Evolutionary conservation across 2,113 vertebrate species (phyloP), one percentile per base, ranked within the genome.

Genomic region (Potamarius usumacintae): DNA sequence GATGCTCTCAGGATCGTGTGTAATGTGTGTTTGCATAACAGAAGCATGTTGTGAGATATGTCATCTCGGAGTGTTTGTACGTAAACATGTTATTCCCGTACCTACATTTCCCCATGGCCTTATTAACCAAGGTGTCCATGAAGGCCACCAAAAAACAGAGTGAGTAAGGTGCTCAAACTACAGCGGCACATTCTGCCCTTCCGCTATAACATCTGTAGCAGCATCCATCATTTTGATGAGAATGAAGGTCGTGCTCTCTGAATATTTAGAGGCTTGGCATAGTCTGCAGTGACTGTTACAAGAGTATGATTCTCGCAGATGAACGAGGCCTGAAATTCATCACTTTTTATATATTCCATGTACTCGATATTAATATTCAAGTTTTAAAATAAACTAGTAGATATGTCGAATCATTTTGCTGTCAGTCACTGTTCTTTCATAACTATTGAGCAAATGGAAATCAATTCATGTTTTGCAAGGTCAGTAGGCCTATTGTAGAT

Each of bases 371-470:
- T 78, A 82, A 62, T 72, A 17, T 89, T 71, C 30, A 79, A 77
- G 85, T 85, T 89, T 90, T 89, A 91, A 76, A 92, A 93, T 92
- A 94, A 94, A 95, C 79, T 86, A n/a, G 15, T 57, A 85, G 27
- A 89, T 53, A 72, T 77, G 30, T 8, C 65, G 80, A 14, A 27
- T 58, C 17, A 62, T 65, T 12, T 30, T 83, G 48, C 17, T 63
- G 48, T 87, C 53, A 12, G 48, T 87, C 53, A 12, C 42, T 84
- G 42, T 77, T 22, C 34, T 4, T 67, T 0, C 27, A 50, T 50
- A 11, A 20, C 8, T 55, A 57, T 72, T 42, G 12, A 27, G 22
- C 7, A 25, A 5, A n/a, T 25, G 0, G 10, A 34, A 71, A 34
- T 71, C 7, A 2, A 18, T 72, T 72, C 15, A 20, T 20, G 17